A percentile compares a stretch with the other conserved stretches of the same genome.
phyloP scores from a whole-genome alignment of 2,888 invertebrate genomes.

The Mimachlamys varia region DNA sequence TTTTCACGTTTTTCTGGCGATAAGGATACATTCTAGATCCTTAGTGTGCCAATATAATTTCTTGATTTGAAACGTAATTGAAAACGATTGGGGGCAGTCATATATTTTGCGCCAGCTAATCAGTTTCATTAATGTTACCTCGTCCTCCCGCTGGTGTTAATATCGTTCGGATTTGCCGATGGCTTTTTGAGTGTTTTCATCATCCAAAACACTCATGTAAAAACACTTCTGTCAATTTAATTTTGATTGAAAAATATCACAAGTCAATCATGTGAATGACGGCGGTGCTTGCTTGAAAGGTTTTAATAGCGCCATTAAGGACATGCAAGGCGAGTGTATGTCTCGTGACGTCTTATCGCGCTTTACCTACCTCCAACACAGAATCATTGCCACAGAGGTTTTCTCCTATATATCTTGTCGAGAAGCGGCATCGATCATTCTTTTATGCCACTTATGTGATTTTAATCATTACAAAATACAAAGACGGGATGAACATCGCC shows the following conservation, averaged over 20 bases:
- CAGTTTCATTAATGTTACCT: conserved; percentile 21
- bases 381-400: background rate
- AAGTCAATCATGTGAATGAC: conserved; percentile 29
- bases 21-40: conserved; percentile 28
- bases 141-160: conserved; percentile 34
- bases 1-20: background rate
- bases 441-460: conserved; percentile 14
- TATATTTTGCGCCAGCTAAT: conserved; percentile 29
- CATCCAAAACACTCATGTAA: conserved; percentile 24
- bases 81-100: conserved; percentile 33
- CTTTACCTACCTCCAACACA: background rate
- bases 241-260: conserved; percentile 36
- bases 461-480: conserved; percentile 20
- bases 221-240: conserved; percentile 36
- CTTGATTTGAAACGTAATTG: conserved; percentile 31
- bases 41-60: conserved; percentile 26
- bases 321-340: too few relatives aligned
- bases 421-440: background rate
- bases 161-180: conserved; percentile 21
- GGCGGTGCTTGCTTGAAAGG: background rate
- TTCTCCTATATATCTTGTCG: background rate
- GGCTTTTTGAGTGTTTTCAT: conserved; percentile 36
- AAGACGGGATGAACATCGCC: background rate
- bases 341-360: background rate
- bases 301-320: conserved; percentile 7